phyloP scores from a whole-genome alignment of 2,888 invertebrate species.

The Sarcophaga carnaria region DNA sequence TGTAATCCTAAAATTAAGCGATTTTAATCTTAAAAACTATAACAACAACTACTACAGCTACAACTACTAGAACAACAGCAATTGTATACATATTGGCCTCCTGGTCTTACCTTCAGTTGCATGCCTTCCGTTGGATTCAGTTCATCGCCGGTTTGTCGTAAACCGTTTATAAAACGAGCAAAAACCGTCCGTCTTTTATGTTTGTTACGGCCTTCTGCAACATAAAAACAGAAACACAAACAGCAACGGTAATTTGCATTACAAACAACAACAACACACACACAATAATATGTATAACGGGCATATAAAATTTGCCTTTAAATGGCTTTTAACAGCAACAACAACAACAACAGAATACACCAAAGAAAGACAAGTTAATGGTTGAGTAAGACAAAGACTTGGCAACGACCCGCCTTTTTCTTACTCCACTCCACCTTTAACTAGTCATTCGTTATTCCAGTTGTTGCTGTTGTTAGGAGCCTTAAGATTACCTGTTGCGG shows the following conservation, averaged over 20 bases:
- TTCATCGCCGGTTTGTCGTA: conserved; percentile 80
- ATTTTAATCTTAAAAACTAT: conserved; percentile 45
- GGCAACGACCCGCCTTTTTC: neutral
- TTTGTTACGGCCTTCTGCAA: conserved; percentile 80
- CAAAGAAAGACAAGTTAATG: neutral
- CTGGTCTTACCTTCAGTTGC: conserved; percentile 80
- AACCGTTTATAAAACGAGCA: conserved; percentile 80
- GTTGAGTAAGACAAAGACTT: neutral
- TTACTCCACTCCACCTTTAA: neutral
- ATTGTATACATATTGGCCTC: conserved; percentile 10
- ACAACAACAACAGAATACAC: neutral
- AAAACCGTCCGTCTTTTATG: conserved; percentile 81
- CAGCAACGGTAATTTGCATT: conserved; percentile 50
- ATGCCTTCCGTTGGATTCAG: conserved; percentile 81
- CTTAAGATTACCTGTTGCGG: conserved; percentile 79
- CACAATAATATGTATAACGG: conserved; percentile 40
- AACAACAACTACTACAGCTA: neutral
- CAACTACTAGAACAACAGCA: neutral
- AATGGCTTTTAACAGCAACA: conserved; percentile 21
- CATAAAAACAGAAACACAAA: conserved; percentile 23
- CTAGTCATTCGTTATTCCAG: neutral
- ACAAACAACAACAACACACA: conserved; percentile 55
- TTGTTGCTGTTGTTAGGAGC: neutral
- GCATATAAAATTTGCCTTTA: conserved; percentile 30
- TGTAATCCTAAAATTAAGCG: conserved; percentile 61